These are phyloP conservation scores for Agonopterix arenella DNA, from an alignment of 2,888 invertebrate genomes.

Conservation along the genomic window DNA sequence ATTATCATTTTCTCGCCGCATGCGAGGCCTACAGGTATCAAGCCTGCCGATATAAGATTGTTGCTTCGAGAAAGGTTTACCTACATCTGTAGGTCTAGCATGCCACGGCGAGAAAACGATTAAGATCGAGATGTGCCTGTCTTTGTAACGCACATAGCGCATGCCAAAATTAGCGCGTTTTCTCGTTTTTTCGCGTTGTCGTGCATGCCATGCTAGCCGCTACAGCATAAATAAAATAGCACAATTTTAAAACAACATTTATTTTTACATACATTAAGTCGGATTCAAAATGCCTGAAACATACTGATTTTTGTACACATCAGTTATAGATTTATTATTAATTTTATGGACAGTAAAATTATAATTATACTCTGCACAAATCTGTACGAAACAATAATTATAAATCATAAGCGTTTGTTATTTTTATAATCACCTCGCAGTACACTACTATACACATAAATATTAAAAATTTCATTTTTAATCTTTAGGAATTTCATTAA, in stretches of 20 bases:
- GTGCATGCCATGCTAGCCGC: too few species aligned
- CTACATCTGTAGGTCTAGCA: too few species aligned
- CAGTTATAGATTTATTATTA: slow-evolving; percentile 63
- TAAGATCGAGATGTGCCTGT: too few species aligned
- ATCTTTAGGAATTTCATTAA: slow-evolving; percentile 71
- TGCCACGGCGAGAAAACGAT: too few species aligned
- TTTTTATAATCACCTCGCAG: slow-evolving; percentile 52
- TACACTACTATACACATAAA: slow-evolving; percentile 69
- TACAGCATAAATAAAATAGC: slow-evolving; percentile 44
- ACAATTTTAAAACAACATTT: slow-evolving; percentile 76
- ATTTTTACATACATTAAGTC: slow-evolving; percentile 78
- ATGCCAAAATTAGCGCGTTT: too few species aligned
- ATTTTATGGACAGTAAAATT: slow-evolving; percentile 66
- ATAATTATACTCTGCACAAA: slow-evolving; percentile 52
- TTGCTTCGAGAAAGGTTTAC: too few species aligned
- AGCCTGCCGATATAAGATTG: too few species aligned
- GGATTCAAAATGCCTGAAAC: slow-evolving; percentile 76
- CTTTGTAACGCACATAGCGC: too few species aligned
- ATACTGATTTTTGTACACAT: slow-evolving; percentile 74
- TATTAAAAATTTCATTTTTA: slow-evolving; percentile 68
- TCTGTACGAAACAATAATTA: slow-evolving; percentile 40
- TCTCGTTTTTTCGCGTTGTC: too few species aligned
- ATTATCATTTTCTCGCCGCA: too few species aligned
- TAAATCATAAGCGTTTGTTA: slow-evolving; percentile 60
- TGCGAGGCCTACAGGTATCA: too few species aligned